phyloP scores from a whole-genome alignment of 1,140 invertebrate species.

The Ridgeia piscesae region DNA sequence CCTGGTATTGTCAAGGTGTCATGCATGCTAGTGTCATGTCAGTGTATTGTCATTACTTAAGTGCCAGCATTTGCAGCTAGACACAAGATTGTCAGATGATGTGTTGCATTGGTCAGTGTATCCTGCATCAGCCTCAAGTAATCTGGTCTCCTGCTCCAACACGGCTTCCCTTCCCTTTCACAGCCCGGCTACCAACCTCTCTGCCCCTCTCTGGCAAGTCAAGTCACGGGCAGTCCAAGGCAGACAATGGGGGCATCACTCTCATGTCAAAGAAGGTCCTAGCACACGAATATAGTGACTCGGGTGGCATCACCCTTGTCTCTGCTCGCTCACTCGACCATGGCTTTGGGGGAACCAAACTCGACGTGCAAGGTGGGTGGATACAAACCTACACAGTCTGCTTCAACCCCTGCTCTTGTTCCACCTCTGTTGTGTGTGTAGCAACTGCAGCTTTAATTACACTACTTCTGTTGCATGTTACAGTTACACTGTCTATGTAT shows the following conservation, averaged over 20 bases:
- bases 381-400: too few relatives aligned
- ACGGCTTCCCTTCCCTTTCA: background rate
- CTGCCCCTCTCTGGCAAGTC: conserved; percentile 1
- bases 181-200: background rate
- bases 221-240: background rate
- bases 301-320: conserved; percentile 5
- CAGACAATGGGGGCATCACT: conserved; percentile 17
- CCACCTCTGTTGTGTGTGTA: too few relatives aligned
- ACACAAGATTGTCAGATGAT: background rate
- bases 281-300: conserved; percentile 10
- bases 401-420: too few relatives aligned
- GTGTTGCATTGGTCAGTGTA: background rate
- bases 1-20: too few relatives aligned
- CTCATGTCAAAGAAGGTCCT: conserved; percentile 26
- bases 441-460: too few relatives aligned
- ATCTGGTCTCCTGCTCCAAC: background rate
- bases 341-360: conserved; percentile 5
- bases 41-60: background rate
- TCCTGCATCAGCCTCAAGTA: too few relatives aligned
- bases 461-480: too few relatives aligned
- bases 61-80: background rate
- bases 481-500: too few relatives aligned
- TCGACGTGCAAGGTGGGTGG: conserved; percentile 17
- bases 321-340: conserved; percentile 12
- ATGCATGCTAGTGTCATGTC: background rate